Conservation (phyloP, 2,113 vertebrate species). For the Synchiropus splendidus region DNA sequence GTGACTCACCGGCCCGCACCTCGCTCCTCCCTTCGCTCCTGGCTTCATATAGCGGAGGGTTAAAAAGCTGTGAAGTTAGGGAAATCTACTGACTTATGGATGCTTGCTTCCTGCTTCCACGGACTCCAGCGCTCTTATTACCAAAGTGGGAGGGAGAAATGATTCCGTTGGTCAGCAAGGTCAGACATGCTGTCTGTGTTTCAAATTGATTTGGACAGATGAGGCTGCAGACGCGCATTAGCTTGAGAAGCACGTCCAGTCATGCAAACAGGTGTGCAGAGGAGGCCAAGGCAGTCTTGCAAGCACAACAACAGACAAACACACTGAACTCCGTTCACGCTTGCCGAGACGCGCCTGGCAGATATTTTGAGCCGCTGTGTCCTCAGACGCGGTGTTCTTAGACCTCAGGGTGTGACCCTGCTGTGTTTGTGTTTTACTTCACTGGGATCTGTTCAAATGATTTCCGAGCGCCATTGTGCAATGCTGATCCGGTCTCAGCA, state of each 20-base stretch:
- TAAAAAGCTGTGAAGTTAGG: conserved; percentile 6
- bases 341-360: conserved; percentile 20
- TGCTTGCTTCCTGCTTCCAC: conserved; percentile 8
- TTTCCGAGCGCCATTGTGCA: no score
- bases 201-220: conserved; percentile 23
- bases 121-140: conserved; percentile 15
- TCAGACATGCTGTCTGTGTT: conserved; percentile 19
- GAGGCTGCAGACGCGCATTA: conserved; percentile 6
- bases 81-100: conserved; percentile 3
- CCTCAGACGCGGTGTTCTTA: conserved; percentile 28
- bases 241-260: conserved; percentile 6
- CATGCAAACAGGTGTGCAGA: conserved; percentile 26
- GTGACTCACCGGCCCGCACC: conserved; percentile 8
- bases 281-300: conserved; percentile 11
- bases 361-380: conserved; percentile 46
- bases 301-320: conserved; percentile 34
- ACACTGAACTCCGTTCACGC: conserved; percentile 39
- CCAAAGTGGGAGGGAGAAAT: conserved; percentile 5
- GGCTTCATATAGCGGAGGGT: neutral
- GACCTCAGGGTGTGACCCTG: conserved; percentile 6
- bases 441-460: no score
- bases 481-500: no score
- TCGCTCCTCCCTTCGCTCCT: conserved; percentile 2
- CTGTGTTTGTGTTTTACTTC: no score
- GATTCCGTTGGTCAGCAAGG: conserved; percentile 23